These are phyloP conservation scores for Xanthorhoe designata DNA, from an alignment of 2,888 invertebrate species.

Conservation along the genomic window DNA sequence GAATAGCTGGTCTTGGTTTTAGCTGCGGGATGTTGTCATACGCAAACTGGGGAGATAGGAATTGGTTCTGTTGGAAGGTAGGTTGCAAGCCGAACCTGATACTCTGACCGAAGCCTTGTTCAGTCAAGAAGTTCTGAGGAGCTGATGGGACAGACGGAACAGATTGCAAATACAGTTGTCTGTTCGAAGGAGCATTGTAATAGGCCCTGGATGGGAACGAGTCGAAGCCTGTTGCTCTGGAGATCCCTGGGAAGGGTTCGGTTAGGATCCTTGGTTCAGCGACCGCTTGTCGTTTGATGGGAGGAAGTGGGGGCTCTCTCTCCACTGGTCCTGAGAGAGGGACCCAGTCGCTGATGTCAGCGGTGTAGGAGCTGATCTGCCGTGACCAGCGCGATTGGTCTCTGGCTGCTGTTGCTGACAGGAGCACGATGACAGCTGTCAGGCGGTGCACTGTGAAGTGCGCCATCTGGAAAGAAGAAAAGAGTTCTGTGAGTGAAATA, in stretches of 20 bases:
- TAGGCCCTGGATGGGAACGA: conserved; percentile 69
- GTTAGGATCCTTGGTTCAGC: conserved; percentile 79
- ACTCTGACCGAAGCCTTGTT: conserved; percentile 76
- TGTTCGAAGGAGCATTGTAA: conserved; percentile 66
- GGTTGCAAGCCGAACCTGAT: conserved; percentile 75
- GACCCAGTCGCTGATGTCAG: conserved; percentile 80
- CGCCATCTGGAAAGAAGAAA: conserved; percentile 70
- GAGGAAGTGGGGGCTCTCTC: conserved; percentile 56
- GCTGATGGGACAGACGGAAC: conserved; percentile 74
- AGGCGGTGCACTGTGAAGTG: conserved; percentile 60
- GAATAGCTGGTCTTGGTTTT: conserved; percentile 54
- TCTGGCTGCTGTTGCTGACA: conserved; percentile 59
- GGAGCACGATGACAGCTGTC: conserved; percentile 60
- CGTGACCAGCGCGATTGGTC: conserved; percentile 79
- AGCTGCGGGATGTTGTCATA: conserved; percentile 65
- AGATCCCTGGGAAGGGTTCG: conserved; percentile 71
- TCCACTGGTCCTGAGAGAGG: conserved; percentile 71
- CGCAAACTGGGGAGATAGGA: conserved; percentile 67
- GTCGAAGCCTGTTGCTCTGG: conserved; percentile 62
- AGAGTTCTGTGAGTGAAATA: conserved; percentile 7
- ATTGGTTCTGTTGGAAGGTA: conserved; percentile 74
- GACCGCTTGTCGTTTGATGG: conserved; percentile 74
- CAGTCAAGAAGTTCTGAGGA: conserved; percentile 75
- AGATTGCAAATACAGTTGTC: conserved; percentile 75
- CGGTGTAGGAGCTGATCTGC: conserved; percentile 78